These are phyloP conservation scores for Glaucomys volans DNA, from an alignment of 2,113 vertebrate species.

Conservation along the genomic window DNA sequence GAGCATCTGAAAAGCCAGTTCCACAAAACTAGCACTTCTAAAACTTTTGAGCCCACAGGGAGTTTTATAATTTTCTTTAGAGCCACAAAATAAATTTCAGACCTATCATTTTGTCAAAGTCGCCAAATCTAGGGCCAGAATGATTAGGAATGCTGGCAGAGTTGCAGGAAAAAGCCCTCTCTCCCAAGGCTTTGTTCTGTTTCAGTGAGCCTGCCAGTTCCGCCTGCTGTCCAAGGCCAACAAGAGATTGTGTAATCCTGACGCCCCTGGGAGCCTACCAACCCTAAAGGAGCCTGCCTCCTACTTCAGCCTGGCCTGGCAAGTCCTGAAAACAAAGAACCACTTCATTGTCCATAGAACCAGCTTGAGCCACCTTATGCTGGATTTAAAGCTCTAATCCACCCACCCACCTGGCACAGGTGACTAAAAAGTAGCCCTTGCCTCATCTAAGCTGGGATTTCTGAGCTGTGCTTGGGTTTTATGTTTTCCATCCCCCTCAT, in stretches of 20 bases:
- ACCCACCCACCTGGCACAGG: background rate
- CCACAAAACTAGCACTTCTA: background rate
- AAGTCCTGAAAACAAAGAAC: fast-evolving
- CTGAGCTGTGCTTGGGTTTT: background rate
- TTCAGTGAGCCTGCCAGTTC: background rate
- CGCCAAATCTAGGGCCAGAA: slow-evolving; percentile 55
- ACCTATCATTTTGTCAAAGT: slow-evolving; percentile 53
- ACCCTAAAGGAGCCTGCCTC: background rate
- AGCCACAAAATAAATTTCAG: slow-evolving; percentile 56
- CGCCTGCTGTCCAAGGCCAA: slow-evolving; percentile 12
- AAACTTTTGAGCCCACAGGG: background rate
- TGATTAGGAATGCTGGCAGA: slow-evolving; percentile 54
- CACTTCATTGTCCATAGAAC: background rate
- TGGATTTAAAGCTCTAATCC: slow-evolving; percentile 67
- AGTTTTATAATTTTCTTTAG: slow-evolving; percentile 43
- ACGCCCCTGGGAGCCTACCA: background rate
- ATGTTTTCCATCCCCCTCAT: background rate
- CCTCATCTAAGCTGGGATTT: slow-evolving; percentile 5
- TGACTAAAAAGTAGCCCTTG: background rate
- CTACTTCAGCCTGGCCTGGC: background rate
- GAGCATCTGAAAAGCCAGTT: slow-evolving; percentile 40
- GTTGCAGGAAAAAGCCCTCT: slow-evolving; percentile 38
- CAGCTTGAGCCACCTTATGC: background rate
- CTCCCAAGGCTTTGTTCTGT: background rate
- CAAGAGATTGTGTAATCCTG: background rate